phyloP scores from a whole-genome alignment of 2,888 invertebrate genomes.

The Tridacna crocea region DNA sequence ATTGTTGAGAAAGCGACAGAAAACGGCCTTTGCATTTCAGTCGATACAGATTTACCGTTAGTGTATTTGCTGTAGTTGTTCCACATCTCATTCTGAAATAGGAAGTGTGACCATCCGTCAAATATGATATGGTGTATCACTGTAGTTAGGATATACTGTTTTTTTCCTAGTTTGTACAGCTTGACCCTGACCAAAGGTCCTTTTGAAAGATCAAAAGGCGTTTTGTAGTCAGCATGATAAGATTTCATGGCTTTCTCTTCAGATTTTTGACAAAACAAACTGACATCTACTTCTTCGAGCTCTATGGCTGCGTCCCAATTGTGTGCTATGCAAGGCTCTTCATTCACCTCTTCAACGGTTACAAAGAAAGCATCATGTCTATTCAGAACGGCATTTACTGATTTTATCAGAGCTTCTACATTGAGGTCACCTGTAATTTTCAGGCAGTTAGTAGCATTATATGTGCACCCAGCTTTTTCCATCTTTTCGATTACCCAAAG shows the following conservation, averaged over 20 bases:
- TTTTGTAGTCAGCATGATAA: slow-evolving; percentile 29
- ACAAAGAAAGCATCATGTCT: slow-evolving; percentile 13
- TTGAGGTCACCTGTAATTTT: not conserved
- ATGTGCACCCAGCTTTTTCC: not conserved
- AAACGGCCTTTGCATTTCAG: not conserved
- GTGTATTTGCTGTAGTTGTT: not conserved
- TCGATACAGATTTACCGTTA: not conserved
- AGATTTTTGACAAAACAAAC: not conserved
- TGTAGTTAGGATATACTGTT: not conserved
- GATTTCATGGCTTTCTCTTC: slow-evolving; percentile 9
- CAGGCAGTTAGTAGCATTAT: not conserved
- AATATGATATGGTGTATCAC: slow-evolving; percentile 4
- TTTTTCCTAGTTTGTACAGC: slow-evolving; percentile 1
- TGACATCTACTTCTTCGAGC: not conserved
- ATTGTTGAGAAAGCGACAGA: not conserved
- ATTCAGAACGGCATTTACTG: slow-evolving; percentile 1
- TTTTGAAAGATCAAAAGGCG: slow-evolving; percentile 17
- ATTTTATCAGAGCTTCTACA: slow-evolving; percentile 10
- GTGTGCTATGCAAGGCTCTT: slow-evolving; percentile 2
- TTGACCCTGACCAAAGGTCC: slow-evolving; percentile 26
- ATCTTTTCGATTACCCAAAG: slow-evolving; percentile 16
- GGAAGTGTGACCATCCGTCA: slow-evolving; percentile 9
- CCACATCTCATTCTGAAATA: slow-evolving; percentile 5
- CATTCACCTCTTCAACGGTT: not conserved
- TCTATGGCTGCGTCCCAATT: slow-evolving; percentile 2